Percentiles rank a stretch among this genome's conserved stretches.
These are phyloP conservation scores for Anarhynchus alexandrinus DNA, from an alignment of 2,113 vertebrate species.

Conservation along the genomic window DNA sequence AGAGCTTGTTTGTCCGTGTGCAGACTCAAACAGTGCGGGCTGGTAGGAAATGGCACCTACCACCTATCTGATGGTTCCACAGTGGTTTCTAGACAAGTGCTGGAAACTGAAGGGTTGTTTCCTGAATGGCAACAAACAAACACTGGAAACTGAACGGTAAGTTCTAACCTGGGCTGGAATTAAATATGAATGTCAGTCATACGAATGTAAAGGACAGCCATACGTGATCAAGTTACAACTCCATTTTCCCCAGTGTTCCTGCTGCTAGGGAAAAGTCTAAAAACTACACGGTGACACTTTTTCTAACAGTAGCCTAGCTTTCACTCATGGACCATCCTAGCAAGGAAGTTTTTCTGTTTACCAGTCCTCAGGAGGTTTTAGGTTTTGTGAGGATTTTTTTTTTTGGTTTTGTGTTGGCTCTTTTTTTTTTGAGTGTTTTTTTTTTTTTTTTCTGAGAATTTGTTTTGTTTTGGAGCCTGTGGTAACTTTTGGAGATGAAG, in stretches of 20 bases:
- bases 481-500: not conserved
- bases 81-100: not conserved
- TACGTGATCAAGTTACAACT: not conserved
- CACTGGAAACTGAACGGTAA: not conserved
- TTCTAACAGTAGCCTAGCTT: not conserved
- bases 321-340: not conserved
- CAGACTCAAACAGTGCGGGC: not conserved
- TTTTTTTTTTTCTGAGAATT: not conserved
- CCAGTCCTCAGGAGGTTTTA: not conserved
- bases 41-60: not conserved
- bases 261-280: not conserved
- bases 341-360: not conserved
- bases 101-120: not conserved
- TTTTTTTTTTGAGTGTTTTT: not conserved
- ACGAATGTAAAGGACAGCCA: not conserved
- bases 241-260: not conserved
- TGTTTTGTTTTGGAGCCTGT: not conserved
- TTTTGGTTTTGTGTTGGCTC: not conserved
- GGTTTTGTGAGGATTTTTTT: not conserved
- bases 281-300: not conserved
- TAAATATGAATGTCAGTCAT: not conserved
- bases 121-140: too few relatives aligned
- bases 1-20: not conserved
- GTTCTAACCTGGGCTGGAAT: not conserved
- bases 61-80: not conserved